Evolutionary conservation across 2,797 vertebrate species (phyloP).

Genomic region (Schizopygopsis pylzovi): DNA sequence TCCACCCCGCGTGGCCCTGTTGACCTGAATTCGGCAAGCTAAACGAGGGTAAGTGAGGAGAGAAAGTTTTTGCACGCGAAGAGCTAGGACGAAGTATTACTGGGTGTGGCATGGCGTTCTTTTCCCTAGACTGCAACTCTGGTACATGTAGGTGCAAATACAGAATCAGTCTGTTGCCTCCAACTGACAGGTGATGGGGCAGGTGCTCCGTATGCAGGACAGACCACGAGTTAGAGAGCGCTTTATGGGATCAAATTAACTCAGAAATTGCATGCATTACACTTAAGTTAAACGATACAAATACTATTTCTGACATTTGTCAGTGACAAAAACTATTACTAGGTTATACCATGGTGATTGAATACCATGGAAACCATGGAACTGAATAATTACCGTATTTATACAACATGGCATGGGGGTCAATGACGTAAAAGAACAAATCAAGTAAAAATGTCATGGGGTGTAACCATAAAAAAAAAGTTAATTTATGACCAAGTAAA

Average conservation of each 20-base stretch:
- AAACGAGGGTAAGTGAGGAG: slow-evolving; percentile 50
- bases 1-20: slow-evolving; percentile 24
- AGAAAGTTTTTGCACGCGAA: slow-evolving; percentile 57
- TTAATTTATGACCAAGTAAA: background rate
- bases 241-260: slow-evolving; percentile 30
- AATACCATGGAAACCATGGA: background rate
- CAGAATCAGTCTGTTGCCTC: slow-evolving; percentile 60
- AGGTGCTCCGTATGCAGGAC: slow-evolving; percentile 68
- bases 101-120: slow-evolving; percentile 62
- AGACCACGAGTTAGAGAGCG: background rate
- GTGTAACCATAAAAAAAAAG: background rate
- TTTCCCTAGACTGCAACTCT: slow-evolving; percentile 51
- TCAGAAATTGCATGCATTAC: slow-evolving; percentile 14
- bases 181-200: slow-evolving; percentile 76
- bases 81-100: slow-evolving; percentile 29
- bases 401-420: background rate
- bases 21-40: slow-evolving; percentile 41
- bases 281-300: slow-evolving; percentile 1
- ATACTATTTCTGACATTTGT: background rate
- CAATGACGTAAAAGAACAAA: background rate
- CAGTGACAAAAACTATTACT: background rate
- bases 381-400: background rate
- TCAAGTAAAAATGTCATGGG: background rate
- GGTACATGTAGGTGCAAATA: slow-evolving; percentile 62
- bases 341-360: background rate